phyloP scores from a whole-genome alignment of 37 sponge, comb jelly and placozoan species.

The Oopsacas minuta region DNA sequence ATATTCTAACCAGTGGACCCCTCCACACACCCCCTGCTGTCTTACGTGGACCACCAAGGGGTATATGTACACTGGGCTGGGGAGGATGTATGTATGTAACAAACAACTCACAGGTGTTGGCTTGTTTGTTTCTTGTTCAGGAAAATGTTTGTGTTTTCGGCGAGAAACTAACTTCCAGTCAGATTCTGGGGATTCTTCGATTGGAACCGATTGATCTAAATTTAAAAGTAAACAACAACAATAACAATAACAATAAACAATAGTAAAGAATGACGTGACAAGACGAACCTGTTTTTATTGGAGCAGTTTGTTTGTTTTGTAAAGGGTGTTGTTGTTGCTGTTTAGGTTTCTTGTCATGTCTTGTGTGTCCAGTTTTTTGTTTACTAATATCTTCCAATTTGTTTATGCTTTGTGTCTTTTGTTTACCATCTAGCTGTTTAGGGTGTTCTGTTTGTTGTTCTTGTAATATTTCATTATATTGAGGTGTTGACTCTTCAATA shows the following conservation, averaged over 20 bases:
- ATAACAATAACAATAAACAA: neutral
- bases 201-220: neutral
- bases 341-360: neutral
- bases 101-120: neutral
- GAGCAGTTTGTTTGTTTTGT: neutral
- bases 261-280: too few species aligned
- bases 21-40: too few species aligned
- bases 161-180: neutral
- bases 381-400: neutral
- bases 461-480: neutral
- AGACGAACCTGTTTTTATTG: neutral
- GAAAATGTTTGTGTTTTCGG: neutral
- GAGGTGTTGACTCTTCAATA: neutral
- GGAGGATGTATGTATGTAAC: neutral
- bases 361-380: neutral
- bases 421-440: neutral
- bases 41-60: too few species aligned
- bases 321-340: neutral
- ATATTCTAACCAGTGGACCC: too few species aligned
- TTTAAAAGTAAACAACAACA: neutral
- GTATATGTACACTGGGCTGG: too few species aligned
- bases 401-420: neutral
- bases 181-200: neutral
- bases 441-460: neutral
- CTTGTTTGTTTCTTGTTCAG: neutral